phyloP scores from a whole-genome alignment of 2,888 invertebrate species.

The Eristalis intricaria region DNA sequence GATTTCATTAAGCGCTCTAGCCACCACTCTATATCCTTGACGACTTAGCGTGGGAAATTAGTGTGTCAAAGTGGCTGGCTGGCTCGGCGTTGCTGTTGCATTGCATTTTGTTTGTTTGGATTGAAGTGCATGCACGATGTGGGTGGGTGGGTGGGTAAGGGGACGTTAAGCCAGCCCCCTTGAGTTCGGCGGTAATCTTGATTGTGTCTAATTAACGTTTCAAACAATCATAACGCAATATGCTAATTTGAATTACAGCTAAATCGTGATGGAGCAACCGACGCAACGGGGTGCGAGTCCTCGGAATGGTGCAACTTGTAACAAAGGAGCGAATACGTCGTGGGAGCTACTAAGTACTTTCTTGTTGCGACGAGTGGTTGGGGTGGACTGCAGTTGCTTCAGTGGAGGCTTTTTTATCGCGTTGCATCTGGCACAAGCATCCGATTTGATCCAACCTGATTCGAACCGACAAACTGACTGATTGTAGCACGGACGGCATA shows the following conservation, averaged over 20 bases:
- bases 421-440: no score
- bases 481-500: no score
- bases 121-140: constrained; percentile 24
- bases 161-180: constrained; percentile 24
- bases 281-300: not conserved
- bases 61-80: constrained; percentile 52
- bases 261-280: constrained; percentile 32
- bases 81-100: constrained; percentile 21
- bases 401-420: no score
- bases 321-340: not conserved
- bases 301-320: not conserved
- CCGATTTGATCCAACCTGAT: no score
- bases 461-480: no score
- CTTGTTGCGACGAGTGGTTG: not conserved
- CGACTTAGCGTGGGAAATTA: constrained; percentile 71
- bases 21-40: constrained; percentile 60
- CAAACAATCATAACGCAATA: constrained; percentile 70
- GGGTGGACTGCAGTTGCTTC: not conserved
- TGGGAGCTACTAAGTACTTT: not conserved
- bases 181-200: constrained; percentile 41
- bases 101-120: constrained; percentile 19
- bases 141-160: not conserved
- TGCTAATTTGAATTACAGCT: constrained; percentile 66
- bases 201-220: constrained; percentile 71
- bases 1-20: constrained; percentile 32